Conservation (phyloP, 2,888 invertebrate genomes). For the Plemyria rubiginata region DNA sequence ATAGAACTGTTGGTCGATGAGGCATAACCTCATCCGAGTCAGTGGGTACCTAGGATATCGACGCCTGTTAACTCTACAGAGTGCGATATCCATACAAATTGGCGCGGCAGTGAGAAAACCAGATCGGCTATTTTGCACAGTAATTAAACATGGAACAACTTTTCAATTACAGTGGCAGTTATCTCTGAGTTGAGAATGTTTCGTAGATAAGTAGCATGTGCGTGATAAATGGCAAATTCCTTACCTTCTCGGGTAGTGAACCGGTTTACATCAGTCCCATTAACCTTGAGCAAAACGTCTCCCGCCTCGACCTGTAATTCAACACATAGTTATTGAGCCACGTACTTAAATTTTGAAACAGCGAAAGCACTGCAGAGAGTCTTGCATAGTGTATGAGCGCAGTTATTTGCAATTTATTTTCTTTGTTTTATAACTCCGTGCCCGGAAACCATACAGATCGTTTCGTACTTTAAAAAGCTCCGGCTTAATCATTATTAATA, state of each 20-base stretch:
- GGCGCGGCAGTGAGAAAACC: slow-evolving; percentile 12
- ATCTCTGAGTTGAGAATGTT: slow-evolving; percentile 52
- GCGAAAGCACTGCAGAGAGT: slow-evolving; percentile 14
- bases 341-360: slow-evolving; percentile 46
- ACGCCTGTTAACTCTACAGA: slow-evolving; percentile 25
- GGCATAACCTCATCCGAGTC: slow-evolving; percentile 39
- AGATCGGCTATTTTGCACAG: slow-evolving; percentile 19
- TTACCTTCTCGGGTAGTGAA: slow-evolving; percentile 97
- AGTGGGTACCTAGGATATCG: slow-evolving; percentile 10
- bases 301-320: slow-evolving; percentile 95
- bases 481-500: slow-evolving; percentile 8
- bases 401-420: slow-evolving; percentile 11
- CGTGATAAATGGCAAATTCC: slow-evolving; percentile 74
- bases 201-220: slow-evolving; percentile 62
- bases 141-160: slow-evolving; percentile 35
- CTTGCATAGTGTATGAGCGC: background rate
- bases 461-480: slow-evolving; percentile 5
- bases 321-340: slow-evolving; percentile 57
- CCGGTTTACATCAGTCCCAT: slow-evolving; percentile 96
- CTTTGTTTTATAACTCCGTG: slow-evolving; percentile 6
- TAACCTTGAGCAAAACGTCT: slow-evolving; percentile 96
- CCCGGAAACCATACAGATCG: slow-evolving; percentile 9
- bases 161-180: slow-evolving; percentile 49
- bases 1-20: slow-evolving; percentile 43
- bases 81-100: slow-evolving; percentile 15